phyloP scores from a whole-genome alignment of 2,888 invertebrate species.

The Polydrusus cervinus region DNA sequence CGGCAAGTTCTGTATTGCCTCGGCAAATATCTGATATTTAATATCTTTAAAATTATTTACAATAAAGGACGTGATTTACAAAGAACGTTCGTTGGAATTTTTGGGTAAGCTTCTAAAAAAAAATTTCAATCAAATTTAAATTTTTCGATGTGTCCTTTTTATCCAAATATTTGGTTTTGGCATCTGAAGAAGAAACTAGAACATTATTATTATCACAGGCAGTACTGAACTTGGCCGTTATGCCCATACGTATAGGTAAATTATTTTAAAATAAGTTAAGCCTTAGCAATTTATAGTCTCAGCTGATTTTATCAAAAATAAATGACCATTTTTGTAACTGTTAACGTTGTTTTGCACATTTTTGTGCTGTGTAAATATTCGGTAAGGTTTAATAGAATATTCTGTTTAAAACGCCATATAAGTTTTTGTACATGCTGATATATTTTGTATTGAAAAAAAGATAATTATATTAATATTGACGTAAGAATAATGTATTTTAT shows the following conservation, averaged over 20 bases:
- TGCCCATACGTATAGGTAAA: constrained; percentile 10
- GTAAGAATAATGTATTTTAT: constrained; percentile 3
- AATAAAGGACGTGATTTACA: too few species aligned
- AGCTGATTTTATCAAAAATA: not conserved
- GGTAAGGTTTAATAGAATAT: constrained; percentile 23
- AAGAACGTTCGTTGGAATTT: too few species aligned
- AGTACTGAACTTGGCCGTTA: not conserved
- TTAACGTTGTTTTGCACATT: constrained; percentile 58
- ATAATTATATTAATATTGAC: constrained; percentile 20
- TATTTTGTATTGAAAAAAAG: constrained; percentile 40
- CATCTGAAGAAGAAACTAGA: too few species aligned
- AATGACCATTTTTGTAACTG: constrained; percentile 8
- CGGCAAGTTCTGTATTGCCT: constrained; percentile 7
- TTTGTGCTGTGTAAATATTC: constrained; percentile 64
- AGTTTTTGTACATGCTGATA: constrained; percentile 30
- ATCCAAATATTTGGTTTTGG: too few species aligned
- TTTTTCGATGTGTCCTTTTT: too few species aligned
- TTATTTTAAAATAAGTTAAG: constrained; percentile 13
- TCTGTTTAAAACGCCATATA: constrained; percentile 34
- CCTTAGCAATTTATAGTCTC: not conserved
- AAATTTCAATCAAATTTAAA: too few species aligned
- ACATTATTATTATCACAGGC: not conserved
- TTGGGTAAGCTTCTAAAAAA: too few species aligned
- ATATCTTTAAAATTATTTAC: too few species aligned
- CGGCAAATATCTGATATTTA: not conserved